Percentiles rank a stretch among this genome's conserved stretches.
phyloP scores from a whole-genome alignment of 2,113 vertebrate genomes.

The Promerops cafer region DNA sequence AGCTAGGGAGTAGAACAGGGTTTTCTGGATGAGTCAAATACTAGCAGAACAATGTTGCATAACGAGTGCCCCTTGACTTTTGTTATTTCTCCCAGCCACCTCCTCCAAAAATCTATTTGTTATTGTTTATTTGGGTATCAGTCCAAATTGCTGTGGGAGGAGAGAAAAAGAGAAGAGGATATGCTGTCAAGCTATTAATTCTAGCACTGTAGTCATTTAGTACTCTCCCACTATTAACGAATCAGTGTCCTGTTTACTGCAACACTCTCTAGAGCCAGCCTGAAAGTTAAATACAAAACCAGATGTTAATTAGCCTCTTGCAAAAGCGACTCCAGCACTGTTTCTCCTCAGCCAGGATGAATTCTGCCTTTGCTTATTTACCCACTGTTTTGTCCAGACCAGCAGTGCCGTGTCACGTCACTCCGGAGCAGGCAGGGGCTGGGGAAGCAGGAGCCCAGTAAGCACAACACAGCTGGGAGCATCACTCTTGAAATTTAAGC shows the following conservation, averaged over 20 bases:
- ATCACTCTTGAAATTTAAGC: neutral
- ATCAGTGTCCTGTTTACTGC: slow-evolving; percentile 18
- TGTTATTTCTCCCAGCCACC: slow-evolving; percentile 42
- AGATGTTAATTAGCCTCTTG: neutral
- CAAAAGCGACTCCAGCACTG: neutral
- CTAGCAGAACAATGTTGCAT: slow-evolving; percentile 5
- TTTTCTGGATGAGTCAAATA: slow-evolving; percentile 31
- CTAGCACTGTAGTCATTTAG: neutral
- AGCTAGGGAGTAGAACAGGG: neutral
- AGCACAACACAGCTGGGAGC: neutral
- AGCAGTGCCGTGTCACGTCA: rapidly evolving
- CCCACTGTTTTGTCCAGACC: neutral
- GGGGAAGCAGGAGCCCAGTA: neutral
- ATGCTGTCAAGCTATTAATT: slow-evolving; percentile 43
- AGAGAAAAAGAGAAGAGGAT: slow-evolving; percentile 33
- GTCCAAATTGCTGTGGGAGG: slow-evolving; percentile 58
- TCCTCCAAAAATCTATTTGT: slow-evolving; percentile 50
- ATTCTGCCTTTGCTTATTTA: neutral
- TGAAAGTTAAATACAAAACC: slow-evolving; percentile 13
- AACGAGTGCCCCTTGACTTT: slow-evolving; percentile 41
- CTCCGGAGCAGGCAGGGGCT: neutral
- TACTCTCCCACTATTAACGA: neutral
- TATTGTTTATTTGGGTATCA: slow-evolving; percentile 61
- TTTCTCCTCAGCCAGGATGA: neutral
- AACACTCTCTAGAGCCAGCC: neutral